Percentiles rank a stretch among this genome's conserved stretches.
Evolutionary conservation across 2,113 vertebrate species (phyloP).

Genomic region (Okapia johnstoni): DNA sequence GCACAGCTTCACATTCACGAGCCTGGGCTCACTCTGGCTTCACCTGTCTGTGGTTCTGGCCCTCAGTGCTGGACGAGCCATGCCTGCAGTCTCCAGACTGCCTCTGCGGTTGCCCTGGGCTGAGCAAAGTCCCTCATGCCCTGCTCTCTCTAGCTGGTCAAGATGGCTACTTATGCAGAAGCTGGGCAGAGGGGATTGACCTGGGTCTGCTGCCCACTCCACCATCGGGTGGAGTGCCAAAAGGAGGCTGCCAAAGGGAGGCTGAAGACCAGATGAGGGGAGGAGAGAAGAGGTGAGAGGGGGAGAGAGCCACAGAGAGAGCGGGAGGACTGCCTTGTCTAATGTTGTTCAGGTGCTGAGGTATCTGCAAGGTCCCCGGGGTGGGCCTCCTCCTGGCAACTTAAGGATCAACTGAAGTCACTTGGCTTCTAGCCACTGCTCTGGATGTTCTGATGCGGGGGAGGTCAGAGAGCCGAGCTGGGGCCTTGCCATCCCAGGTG

Average conservation of each 20-base stretch:
- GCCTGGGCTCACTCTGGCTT: not conserved
- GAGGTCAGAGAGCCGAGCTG: not conserved
- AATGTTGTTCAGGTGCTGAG: rapidly evolving
- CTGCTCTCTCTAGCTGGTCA: rapidly evolving
- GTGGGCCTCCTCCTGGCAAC: not conserved
- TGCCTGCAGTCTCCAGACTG: not conserved
- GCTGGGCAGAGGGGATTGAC: rapidly evolving
- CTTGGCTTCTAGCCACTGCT: not conserved
- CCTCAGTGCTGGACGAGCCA: not conserved
- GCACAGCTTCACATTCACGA: not conserved
- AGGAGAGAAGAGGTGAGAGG: too few species aligned
- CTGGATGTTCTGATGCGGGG: not conserved
- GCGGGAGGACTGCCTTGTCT: not conserved
- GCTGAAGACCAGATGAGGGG: not conserved
- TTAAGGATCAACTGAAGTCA: not conserved
- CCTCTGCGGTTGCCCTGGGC: not conserved
- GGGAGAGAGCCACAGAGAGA: not conserved
- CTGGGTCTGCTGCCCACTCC: not conserved
- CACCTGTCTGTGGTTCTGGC: not conserved
- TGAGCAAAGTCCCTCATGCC: not conserved
- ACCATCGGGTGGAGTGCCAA: too few species aligned
- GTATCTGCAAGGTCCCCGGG: not conserved
- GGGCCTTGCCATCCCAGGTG: not conserved
- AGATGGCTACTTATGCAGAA: not conserved
- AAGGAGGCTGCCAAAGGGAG: not conserved